Conservation (phyloP, 2,888 invertebrate genomes). For the Philhelius pedissequus region DNA sequence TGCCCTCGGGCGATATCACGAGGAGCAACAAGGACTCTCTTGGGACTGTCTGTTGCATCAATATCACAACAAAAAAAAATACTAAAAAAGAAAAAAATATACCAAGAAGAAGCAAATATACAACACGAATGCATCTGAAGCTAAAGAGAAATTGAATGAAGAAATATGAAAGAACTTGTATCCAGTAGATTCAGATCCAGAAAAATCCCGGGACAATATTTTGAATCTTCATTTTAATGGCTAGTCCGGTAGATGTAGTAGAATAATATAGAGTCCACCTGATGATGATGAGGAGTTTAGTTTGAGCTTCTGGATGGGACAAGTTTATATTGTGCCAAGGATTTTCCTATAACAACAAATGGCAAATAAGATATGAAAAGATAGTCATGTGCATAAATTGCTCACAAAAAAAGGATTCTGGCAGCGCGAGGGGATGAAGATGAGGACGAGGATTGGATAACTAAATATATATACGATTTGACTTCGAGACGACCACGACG, state of each 20-base stretch:
- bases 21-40: conserved; percentile 54
- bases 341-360: conserved; percentile 23
- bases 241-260: not conserved
- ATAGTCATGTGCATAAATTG: conserved; percentile 64
- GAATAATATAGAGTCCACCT: conserved; percentile 15
- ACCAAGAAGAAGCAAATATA: not conserved
- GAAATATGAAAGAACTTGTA: conserved; percentile 53
- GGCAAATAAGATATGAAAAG: conserved; percentile 52
- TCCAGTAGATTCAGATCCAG: conserved; percentile 28
- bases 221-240: conserved; percentile 64
- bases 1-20: conserved; percentile 62
- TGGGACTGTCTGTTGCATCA: conserved; percentile 66
- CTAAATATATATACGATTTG: not conserved
- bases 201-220: conserved; percentile 44
- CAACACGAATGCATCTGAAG: conserved; percentile 53
- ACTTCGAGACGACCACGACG: not conserved
- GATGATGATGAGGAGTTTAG: conserved; percentile 35
- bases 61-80: not conserved
- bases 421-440: not conserved
- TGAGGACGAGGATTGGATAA: not conserved
- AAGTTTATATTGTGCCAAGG: conserved; percentile 43
- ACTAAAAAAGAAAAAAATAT: not conserved
- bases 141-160: conserved; percentile 66
- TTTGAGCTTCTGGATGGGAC: conserved; percentile 9
- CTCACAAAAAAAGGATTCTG: conserved; percentile 51